Base-by-base conservation (phyloP, 1,140 invertebrate species). In the Euwallacea similis region DNA sequence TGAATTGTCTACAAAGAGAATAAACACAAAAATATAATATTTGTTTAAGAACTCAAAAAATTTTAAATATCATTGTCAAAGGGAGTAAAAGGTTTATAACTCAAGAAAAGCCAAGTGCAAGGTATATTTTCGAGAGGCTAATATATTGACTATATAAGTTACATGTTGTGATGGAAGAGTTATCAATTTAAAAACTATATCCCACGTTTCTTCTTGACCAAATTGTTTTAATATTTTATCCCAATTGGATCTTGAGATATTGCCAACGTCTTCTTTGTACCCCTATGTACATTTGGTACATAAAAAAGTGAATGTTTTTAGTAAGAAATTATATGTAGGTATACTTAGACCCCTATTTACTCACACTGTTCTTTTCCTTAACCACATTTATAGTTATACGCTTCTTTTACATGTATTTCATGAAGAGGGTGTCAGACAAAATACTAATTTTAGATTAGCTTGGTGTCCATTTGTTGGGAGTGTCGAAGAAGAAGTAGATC, bases 401-500 rank as follows among this genome's bases (percentile, higher is more conserved):
- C 66, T 85, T 42, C 67, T 85, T n/a, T 77, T 84, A 7, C 85
- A 90, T 76, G 81, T 90, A 2, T 81, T 80, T 43, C 84, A 88
- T 42, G 81, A 84, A 7, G 81, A 80, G 46, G 73, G 79, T n/a
- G 76, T 78, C 21, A 81, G n/a, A 73, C 68, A n/a, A 75, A 78
- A 21, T 79, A 86, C 74, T 81, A 88, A 79, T 84, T 89, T 90
- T 76, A 83, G 91, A 65, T 86, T 94, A 3, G 92, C 96, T 74
- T 98, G 95, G 95, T 97, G 95, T 82, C 93, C 94, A 0, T 98
- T 91, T 83, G 91, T 97, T 69, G 91, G 93, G 0, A 87, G 46
- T 13, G 87, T 89, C 69, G 82, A 88, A 10, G 88, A 89, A 56
- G 82, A 88, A 65, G 87, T 77, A 50, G 86, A 88, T 55, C 76